Evolutionary conservation across 92 coral and sea anemone genomes (phyloP).

Genomic region (Epizoanthus ramosus): DNA sequence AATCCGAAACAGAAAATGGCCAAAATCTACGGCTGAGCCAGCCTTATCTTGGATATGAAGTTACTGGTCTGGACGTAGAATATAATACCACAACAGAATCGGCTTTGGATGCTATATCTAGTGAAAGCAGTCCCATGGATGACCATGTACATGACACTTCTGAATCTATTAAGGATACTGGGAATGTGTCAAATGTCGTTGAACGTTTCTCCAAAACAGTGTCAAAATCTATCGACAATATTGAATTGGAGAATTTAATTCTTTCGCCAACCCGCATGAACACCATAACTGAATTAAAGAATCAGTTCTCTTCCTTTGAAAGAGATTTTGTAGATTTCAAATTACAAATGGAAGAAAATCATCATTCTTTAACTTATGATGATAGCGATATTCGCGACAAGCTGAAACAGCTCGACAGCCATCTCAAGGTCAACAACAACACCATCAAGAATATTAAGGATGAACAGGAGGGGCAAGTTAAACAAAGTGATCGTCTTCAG

Average conservation of each 20-base stretch:
- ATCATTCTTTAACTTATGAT: not conserved
- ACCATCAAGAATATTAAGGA: not conserved
- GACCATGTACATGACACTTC: too few species aligned
- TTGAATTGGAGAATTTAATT: not conserved
- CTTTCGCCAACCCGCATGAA: slow-evolving; percentile 16
- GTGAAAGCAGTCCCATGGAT: too few species aligned
- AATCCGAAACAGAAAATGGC: too few species aligned
- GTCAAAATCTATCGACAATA: slow-evolving; percentile 8
- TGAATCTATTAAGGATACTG: too few species aligned
- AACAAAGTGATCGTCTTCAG: not conserved
- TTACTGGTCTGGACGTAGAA: too few species aligned
- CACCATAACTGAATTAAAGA: slow-evolving; percentile 16
- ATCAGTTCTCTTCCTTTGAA: slow-evolving; percentile 10
- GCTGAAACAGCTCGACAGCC: slow-evolving; percentile 1
- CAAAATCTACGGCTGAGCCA: too few species aligned
- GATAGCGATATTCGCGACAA: slow-evolving; percentile 14
- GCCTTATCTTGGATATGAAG: too few species aligned
- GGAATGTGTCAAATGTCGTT: not conserved
- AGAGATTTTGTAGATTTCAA: slow-evolving; percentile 15
- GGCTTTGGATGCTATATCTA: too few species aligned
- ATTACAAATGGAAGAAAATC: slow-evolving; percentile 4
- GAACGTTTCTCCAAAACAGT: not conserved
- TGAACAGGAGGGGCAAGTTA: not conserved
- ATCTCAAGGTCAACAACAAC: slow-evolving; percentile 4
- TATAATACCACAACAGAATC: too few species aligned